A percentile compares a stretch with the other conserved stretches of the same genome.
Conservation (phyloP, 2,888 invertebrate species). For the Nephrotoma appendiculata region DNA sequence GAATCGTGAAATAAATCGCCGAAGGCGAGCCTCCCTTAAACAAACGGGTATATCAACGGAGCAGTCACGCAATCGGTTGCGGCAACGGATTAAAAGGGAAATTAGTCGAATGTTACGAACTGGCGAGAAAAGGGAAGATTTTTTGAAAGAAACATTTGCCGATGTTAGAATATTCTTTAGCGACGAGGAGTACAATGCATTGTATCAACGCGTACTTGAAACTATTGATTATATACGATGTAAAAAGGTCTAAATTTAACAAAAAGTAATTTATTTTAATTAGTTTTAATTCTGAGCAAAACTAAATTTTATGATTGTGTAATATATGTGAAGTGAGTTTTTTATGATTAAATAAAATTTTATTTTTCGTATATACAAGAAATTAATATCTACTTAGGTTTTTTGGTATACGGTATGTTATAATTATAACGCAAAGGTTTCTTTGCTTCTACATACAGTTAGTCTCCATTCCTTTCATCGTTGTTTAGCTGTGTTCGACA, state of each 20-base stretch:
- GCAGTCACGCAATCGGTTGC: constrained; percentile 3
- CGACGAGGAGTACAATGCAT: background rate
- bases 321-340: background rate
- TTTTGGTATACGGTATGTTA: background rate
- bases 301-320: background rate
- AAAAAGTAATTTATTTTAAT: background rate
- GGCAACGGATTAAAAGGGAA: constrained; percentile 3
- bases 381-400: background rate
- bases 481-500: too few species aligned
- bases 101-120: constrained; percentile 3
- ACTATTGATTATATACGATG: background rate
- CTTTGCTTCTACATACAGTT: too few species aligned
- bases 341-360: background rate
- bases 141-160: constrained; percentile 5
- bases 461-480: too few species aligned
- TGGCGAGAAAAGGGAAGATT: constrained; percentile 4
- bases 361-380: background rate
- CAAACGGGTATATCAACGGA: background rate
- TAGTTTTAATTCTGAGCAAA: background rate
- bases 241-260: background rate
- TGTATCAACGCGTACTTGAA: constrained; percentile 3
- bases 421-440: too few species aligned
- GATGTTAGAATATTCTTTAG: background rate
- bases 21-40: background rate
- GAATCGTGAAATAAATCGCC: constrained; percentile 1